phyloP scores from a whole-genome alignment of 2,888 invertebrate species.

The Lydus trimaculatus region DNA sequence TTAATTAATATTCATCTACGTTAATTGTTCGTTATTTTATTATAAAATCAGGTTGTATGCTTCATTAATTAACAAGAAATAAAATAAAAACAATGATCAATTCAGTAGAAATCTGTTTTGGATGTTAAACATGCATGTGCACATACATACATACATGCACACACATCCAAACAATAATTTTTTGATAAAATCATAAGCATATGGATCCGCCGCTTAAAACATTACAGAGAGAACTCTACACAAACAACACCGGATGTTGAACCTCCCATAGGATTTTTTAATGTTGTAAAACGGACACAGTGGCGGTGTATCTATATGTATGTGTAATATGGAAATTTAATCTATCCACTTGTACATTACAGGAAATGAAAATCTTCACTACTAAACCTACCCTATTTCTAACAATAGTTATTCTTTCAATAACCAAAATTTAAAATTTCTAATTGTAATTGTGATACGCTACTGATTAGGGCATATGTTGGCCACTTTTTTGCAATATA shows the following conservation, averaged over 20 bases:
- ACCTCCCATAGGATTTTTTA: constrained; percentile 31
- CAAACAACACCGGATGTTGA: constrained; percentile 26
- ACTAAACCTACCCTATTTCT: neutral
- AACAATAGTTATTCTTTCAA: neutral
- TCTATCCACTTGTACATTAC: neutral
- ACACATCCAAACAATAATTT: constrained; percentile 7
- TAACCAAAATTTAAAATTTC: neutral
- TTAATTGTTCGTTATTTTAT: neutral
- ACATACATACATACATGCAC: too few relatives aligned
- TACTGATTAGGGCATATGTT: neutral
- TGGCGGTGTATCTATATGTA: neutral
- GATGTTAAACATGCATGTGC: neutral
- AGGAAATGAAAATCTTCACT: neutral
- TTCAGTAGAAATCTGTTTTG: constrained; percentile 5
- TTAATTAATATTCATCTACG: neutral
- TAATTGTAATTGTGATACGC: neutral
- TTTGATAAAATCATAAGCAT: constrained; percentile 11
- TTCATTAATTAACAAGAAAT: neutral
- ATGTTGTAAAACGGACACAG: constrained; percentile 14
- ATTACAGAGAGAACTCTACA: neutral
- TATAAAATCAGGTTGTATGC: neutral
- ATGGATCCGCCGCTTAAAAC: constrained; percentile 10
- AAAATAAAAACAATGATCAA: neutral
- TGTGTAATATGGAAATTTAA: neutral
- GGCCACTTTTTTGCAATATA: neutral